Conservation (phyloP, 2,113 vertebrate species). For the Perccottus glenii region DNA sequence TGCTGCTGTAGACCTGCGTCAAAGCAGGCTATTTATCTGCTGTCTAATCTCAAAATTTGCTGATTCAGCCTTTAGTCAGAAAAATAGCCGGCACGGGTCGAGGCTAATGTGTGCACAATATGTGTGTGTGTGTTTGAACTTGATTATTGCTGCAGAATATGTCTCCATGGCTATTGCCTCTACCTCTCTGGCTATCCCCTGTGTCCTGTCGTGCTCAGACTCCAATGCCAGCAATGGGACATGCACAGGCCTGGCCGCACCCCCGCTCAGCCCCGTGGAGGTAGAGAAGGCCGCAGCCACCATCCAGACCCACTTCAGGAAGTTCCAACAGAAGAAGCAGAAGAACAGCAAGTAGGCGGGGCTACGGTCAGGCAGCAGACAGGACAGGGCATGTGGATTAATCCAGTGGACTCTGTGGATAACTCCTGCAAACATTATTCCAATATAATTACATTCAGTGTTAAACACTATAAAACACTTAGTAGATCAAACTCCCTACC, state of each 20-base stretch:
- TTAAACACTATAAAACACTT: too few species aligned
- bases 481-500: too few species aligned
- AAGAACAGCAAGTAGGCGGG: slow-evolving; percentile 72
- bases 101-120: slow-evolving; percentile 12
- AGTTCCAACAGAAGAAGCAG: slow-evolving; percentile 86
- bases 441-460: neutral
- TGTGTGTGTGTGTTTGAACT: slow-evolving; percentile 30
- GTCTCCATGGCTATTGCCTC: slow-evolving; percentile 52
- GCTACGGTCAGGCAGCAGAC: neutral
- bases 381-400: slow-evolving; percentile 5
- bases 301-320: slow-evolving; percentile 86
- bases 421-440: slow-evolving; percentile 3
- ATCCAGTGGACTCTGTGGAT: neutral
- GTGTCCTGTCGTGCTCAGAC: slow-evolving; percentile 63
- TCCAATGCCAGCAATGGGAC: slow-evolving; percentile 65
- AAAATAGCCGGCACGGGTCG: slow-evolving; percentile 31
- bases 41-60: neutral
- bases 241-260: slow-evolving; percentile 14
- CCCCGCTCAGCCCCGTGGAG: slow-evolving; percentile 61
- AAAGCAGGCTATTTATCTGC: slow-evolving; percentile 31
- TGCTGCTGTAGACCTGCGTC: slow-evolving; percentile 8
- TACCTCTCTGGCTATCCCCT: slow-evolving; percentile 59
- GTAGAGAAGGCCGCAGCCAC: slow-evolving; percentile 80
- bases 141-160: slow-evolving; percentile 49
- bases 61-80: neutral